Base-by-base conservation (phyloP, 2,888 invertebrate genomes). In the Drosophila parthenogenetica region DNA sequence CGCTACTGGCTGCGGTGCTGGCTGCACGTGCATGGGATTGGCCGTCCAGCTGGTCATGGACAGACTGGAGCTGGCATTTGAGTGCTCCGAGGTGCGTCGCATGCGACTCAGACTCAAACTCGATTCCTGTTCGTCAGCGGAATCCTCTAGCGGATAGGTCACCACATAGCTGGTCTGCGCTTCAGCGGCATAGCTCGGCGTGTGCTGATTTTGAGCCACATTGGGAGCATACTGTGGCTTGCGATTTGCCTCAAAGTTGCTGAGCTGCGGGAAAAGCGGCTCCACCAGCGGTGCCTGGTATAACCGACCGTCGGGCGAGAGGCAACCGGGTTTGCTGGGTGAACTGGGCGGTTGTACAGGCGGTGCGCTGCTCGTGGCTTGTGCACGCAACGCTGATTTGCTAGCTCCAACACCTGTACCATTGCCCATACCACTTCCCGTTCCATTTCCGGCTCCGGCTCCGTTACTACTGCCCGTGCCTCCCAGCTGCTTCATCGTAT, bases 401-500 rank as follows among this genome's bases (percentile, higher is more conserved):
- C 14, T 3, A 3, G 37, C 11, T 3, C n/a, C 16, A 5, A 2
- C 25, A 29, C 11, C 8, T 7, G 35, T 11, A 13, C 35, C 35
- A 5, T 1, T 35, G 11, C 35, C 35, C 32, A 32, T 11, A 0
- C 32, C 32, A 32, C 11, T 32, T 35, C 43, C 39, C 8, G 35
- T 13, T 0, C 35, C 35, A 13, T 3, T 35, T 11, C 35, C 35
- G 13, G 1, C 13, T 11, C 35, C 35, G 13, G 1, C 13, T 3
- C 35, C 35, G 1, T 35, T 35, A 39, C 46, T 35, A 25, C 37
- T 60, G 3, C 57, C 29, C 22, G 62, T 77, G 2, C 69, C 49
- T n/a, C 87, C 81, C 45, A 91, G 90, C 81, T 94, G 94, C 87
- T 94, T 94, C 81, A 95, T 93, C 10, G 94, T 93, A 49, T 93